Conservation (phyloP, 1,140 invertebrate genomes). For the Bombus waltoni region DNA sequence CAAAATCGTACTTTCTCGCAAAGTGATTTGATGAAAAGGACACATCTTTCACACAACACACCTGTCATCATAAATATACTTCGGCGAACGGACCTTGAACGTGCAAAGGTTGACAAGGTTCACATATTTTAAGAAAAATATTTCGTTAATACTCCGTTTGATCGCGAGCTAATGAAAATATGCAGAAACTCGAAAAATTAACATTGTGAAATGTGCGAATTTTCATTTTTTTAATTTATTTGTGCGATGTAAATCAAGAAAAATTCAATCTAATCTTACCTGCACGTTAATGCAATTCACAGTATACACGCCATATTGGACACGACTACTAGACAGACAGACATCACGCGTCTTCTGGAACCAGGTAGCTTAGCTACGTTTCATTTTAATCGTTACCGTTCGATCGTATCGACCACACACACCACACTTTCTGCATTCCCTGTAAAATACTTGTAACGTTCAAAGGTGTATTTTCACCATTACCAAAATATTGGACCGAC, state of each 20-base stretch:
- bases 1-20: background rate
- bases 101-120: conserved; percentile 44
- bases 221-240: conserved; percentile 7
- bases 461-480: conserved; percentile 2
- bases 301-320: conserved; percentile 66
- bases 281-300: conserved; percentile 56
- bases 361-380: conserved; percentile 26
- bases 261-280: conserved; percentile 50
- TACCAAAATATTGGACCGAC: background rate
- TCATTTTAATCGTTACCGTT: conserved; percentile 26
- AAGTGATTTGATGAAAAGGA: background rate
- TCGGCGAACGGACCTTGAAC: conserved; percentile 52
- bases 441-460: background rate
- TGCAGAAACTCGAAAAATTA: background rate
- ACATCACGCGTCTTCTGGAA: conserved; percentile 38
- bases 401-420: conserved; percentile 39
- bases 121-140: conserved; percentile 52
- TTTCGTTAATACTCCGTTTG: background rate
- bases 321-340: conserved; percentile 60
- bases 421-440: background rate
- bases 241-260: background rate
- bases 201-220: background rate
- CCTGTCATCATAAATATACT: conserved; percentile 30
- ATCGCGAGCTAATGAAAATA: background rate
- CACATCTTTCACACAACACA: conserved; percentile 10